Percentiles rank a stretch among this genome's conserved stretches.
Conservation (phyloP, 1,140 invertebrate genomes). For the Nephila pilipes region DNA sequence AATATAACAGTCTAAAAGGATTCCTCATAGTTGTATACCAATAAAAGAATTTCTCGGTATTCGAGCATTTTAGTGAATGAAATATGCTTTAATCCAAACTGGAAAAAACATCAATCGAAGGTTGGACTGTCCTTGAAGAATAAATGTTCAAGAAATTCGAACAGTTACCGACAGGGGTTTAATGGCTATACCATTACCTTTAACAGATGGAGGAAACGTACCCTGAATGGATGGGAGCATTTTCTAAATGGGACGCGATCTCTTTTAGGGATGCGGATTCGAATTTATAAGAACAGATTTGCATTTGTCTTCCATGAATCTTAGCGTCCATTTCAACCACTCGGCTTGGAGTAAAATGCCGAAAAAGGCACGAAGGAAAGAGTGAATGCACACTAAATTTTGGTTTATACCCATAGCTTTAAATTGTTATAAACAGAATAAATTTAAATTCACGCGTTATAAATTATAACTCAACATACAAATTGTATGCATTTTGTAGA, state of each 20-base stretch:
- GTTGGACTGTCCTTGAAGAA: not conserved
- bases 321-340: not conserved
- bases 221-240: conserved; percentile 8
- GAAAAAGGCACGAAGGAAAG: no score
- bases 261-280: not conserved
- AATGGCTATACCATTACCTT: conserved; percentile 27
- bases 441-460: no score
- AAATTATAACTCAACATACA: no score
- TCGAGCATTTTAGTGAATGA: not conserved
- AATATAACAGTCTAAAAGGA: not conserved
- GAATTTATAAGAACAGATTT: not conserved
- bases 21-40: not conserved
- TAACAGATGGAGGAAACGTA: not conserved
- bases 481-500: no score
- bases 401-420: no score
- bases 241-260: not conserved
- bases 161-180: conserved; percentile 1
- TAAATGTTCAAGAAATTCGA: not conserved
- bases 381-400: no score
- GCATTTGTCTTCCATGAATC: not conserved
- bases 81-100: not conserved
- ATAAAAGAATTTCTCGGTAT: not conserved
- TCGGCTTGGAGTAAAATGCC: not conserved
- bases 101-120: not conserved
- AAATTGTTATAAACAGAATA: no score